These are phyloP conservation scores for Platyura marginata DNA, from an alignment of 1,140 invertebrate genomes.

Conservation along the genomic window DNA sequence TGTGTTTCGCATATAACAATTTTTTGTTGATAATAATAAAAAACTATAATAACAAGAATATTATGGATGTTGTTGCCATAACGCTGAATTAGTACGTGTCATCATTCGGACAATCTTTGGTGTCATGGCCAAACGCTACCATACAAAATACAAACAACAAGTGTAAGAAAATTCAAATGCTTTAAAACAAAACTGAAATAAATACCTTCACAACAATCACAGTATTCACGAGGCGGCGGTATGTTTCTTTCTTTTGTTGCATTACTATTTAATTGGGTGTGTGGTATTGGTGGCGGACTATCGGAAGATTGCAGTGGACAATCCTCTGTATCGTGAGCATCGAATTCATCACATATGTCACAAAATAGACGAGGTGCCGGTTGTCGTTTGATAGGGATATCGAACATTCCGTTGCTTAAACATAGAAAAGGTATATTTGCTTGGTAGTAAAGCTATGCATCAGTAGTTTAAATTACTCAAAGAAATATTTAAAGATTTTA, in stretches of 20 bases:
- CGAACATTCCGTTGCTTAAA: conserved; percentile 15
- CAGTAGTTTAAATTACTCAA: too few species aligned
- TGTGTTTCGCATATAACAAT: too few species aligned
- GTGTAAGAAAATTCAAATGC: not conserved
- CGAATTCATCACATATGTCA: conserved; percentile 95
- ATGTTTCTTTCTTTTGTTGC: conserved; percentile 26
- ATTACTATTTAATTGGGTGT: conserved; percentile 17
- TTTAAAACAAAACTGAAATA: not conserved
- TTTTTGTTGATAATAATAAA: too few species aligned
- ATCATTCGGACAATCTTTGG: conserved; percentile 14
- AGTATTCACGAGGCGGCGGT: conserved; percentile 58
- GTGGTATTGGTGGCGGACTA: conserved; percentile 25
- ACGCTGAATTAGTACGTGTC: conserved; percentile 6
- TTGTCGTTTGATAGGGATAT: conserved; percentile 16
- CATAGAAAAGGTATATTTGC: too few species aligned
- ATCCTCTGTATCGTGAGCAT: conserved; percentile 91
- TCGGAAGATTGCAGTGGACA: conserved; percentile 71
- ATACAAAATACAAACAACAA: too few species aligned
- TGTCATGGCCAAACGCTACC: conserved; percentile 13
- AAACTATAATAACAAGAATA: too few species aligned
- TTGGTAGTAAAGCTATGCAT: too few species aligned
- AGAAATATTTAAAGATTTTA: too few species aligned
- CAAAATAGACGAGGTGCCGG: conserved; percentile 73
- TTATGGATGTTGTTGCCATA: too few species aligned
- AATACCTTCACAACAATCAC: conserved; percentile 79